Conservation (phyloP, 1,140 invertebrate species). For the Penaeus vannamei region DNA sequence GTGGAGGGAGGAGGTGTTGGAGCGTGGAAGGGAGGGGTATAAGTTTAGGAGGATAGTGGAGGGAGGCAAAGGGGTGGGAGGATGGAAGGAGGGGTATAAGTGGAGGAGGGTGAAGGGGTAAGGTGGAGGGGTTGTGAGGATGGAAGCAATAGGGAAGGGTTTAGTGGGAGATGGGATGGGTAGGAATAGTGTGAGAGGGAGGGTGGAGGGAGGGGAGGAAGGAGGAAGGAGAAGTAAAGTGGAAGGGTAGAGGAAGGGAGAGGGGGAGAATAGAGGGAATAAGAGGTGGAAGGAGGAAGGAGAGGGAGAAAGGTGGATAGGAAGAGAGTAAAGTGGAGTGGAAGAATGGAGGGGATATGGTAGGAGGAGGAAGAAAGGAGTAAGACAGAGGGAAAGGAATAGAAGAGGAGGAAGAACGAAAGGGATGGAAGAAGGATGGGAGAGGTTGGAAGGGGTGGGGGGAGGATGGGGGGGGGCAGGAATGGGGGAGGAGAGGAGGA, state of each 20-base stretch:
- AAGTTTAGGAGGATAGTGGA: too few species aligned
- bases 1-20: too few species aligned
- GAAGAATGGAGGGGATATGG: not conserved
- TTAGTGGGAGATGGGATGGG: not conserved
- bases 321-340: not conserved
- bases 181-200: not conserved
- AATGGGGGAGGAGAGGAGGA: not conserved
- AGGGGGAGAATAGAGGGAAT: not conserved
- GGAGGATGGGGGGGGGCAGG: not conserved
- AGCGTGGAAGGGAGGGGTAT: too few species aligned
- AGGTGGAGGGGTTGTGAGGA: too few species aligned
- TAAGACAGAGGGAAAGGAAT: not conserved
- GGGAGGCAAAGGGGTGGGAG: too few species aligned
- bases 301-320: not conserved
- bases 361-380: not conserved
- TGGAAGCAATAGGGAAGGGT: too few species aligned
- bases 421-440: not conserved
- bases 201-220: not conserved
- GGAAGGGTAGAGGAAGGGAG: not conserved
- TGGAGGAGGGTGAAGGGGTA: not conserved
- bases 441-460: not conserved
- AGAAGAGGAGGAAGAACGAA: not conserved
- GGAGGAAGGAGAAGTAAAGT: not conserved
- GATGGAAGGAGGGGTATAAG: too few species aligned
- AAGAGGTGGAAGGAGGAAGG: too few species aligned